phyloP scores from a whole-genome alignment of 2,888 invertebrate genomes.

The Julus scandinavius region DNA sequence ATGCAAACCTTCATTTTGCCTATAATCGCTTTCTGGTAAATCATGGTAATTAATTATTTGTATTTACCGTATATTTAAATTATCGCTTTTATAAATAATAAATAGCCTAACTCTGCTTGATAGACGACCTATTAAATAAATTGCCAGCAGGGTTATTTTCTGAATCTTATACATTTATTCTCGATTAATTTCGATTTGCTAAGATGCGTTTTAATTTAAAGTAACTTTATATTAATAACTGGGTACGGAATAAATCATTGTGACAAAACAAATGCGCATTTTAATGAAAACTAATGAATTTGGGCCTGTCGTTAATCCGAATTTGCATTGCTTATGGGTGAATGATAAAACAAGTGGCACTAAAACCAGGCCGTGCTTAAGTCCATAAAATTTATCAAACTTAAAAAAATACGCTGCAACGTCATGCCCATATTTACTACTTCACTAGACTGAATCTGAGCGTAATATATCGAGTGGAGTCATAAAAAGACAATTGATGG shows the following conservation, averaged over 20 bases:
- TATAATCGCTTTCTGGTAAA: too few relatives aligned
- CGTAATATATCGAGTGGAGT: background rate
- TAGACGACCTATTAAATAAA: background rate
- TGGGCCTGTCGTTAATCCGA: background rate
- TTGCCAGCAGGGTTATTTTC: slow-evolving; percentile 6
- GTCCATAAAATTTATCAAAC: slow-evolving; percentile 1
- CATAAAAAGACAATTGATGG: slow-evolving; percentile 24
- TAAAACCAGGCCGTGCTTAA: background rate
- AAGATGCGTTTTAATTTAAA: background rate
- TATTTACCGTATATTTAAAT: background rate
- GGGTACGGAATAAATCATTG: background rate
- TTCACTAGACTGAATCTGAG: background rate
- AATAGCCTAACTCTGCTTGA: background rate
- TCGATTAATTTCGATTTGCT: slow-evolving; percentile 12
- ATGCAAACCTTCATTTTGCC: too few relatives aligned
- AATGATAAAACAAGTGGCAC: background rate
- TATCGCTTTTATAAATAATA: slow-evolving; percentile 2
- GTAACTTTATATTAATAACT: background rate
- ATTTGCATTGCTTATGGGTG: background rate
- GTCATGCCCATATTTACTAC: background rate
- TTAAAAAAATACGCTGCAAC: background rate
- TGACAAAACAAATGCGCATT: background rate
- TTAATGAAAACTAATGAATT: slow-evolving; percentile 7
- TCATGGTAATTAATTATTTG: background rate
- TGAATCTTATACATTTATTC: background rate